Percentiles rank a stretch among this genome's conserved stretches.
Evolutionary conservation across 2,888 invertebrate genomes (phyloP).

Genomic region (Andrena chrysosceles): DNA sequence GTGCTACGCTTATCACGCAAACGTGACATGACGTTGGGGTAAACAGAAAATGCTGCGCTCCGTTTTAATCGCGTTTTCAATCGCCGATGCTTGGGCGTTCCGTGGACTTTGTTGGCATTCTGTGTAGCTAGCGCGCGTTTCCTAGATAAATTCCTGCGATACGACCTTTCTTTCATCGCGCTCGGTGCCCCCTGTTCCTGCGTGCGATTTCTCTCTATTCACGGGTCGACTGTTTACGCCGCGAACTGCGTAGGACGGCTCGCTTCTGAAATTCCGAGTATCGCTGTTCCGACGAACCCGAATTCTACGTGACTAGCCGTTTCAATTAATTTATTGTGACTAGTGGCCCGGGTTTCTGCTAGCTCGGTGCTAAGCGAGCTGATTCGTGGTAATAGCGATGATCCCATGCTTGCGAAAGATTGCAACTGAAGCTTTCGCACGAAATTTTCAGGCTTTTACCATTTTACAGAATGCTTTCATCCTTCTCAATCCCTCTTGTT

Average conservation of each 20-base stretch:
- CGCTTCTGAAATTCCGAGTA: constrained; percentile 8
- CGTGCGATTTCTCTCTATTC: background rate
- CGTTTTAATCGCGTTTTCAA: constrained; percentile 50
- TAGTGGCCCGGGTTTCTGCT: background rate
- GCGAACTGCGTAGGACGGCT: background rate
- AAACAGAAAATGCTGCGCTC: constrained; percentile 38
- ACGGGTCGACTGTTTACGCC: background rate
- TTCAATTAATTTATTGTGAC: background rate
- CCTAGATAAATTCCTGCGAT: constrained; percentile 59
- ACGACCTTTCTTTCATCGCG: constrained; percentile 6
- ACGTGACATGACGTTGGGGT: constrained; percentile 50
- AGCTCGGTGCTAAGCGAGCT: background rate
- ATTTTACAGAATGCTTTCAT: no score
- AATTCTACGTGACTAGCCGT: constrained; percentile 10
- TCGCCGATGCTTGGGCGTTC: constrained; percentile 39
- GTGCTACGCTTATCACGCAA: constrained; percentile 39
- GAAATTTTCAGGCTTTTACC: no score
- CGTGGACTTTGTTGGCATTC: constrained; percentile 60
- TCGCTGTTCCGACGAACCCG: background rate
- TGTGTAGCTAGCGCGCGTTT: constrained; percentile 41
- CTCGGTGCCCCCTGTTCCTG: background rate
- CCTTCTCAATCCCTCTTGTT: no score
- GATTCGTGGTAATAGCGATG: background rate
- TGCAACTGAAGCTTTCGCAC: no score
- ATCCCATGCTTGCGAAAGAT: background rate